These are phyloP conservation scores for Motacilla alba DNA, from an alignment of 2,113 vertebrate species.

Conservation along the genomic window DNA sequence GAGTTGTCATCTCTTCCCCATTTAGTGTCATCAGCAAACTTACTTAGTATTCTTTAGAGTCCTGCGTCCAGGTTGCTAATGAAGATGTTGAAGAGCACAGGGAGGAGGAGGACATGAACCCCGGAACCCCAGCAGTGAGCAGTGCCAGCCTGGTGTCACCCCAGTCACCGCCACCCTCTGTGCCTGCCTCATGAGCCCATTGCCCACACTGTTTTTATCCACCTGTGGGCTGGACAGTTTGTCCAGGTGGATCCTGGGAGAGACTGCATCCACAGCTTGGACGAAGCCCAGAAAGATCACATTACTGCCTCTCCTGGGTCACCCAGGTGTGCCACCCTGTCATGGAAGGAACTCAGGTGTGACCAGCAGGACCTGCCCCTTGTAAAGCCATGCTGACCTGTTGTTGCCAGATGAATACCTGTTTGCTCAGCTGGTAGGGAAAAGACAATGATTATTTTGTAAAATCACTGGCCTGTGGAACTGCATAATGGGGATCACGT, in stretches of 20 bases:
- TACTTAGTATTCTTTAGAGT: background rate
- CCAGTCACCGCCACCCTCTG: background rate
- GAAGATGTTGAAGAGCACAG: background rate
- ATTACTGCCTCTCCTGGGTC: background rate
- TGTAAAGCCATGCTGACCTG: background rate
- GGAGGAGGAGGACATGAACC: background rate
- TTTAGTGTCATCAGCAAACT: background rate
- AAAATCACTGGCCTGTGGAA: background rate
- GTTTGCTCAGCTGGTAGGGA: background rate
- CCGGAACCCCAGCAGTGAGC: background rate
- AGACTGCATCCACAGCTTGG: background rate
- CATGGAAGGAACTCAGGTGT: background rate
- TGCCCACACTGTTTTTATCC: background rate
- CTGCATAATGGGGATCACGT: background rate
- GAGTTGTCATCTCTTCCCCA: background rate
- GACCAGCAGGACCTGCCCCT: background rate
- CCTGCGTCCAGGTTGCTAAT: background rate
- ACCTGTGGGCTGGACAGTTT: background rate
- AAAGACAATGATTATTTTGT: background rate
- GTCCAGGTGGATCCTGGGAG: background rate
- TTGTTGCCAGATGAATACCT: background rate
- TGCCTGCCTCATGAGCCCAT: fast-evolving
- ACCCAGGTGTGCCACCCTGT: background rate
- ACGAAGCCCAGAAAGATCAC: background rate
- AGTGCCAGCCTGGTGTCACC: background rate